Evolutionary conservation across 1,140 invertebrate genomes (phyloP).

Genomic region (Ceratosolen fusciceps): DNA sequence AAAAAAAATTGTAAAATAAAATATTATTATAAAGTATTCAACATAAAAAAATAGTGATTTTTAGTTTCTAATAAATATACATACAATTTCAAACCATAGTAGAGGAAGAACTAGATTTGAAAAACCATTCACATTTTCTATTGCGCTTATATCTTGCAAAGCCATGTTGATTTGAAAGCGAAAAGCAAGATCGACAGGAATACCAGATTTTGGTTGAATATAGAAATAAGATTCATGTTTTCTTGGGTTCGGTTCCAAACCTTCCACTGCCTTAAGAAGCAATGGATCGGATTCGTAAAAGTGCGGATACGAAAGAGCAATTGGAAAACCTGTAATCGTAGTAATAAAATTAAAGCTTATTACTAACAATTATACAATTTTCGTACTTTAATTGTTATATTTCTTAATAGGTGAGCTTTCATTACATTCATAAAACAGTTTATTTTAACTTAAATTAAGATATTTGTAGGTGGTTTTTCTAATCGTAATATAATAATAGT

Average conservation of each 20-base stretch:
- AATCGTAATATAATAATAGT: too few relatives aligned
- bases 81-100: constrained; percentile 89
- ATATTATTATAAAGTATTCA: neutral
- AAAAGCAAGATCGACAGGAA: constrained; percentile 80
- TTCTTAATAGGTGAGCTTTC: too few relatives aligned
- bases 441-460: too few relatives aligned
- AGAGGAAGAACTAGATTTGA: constrained; percentile 80
- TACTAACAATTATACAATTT: too few relatives aligned
- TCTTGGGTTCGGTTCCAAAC: constrained; percentile 77
- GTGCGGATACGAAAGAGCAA: constrained; percentile 90
- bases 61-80: constrained; percentile 64
- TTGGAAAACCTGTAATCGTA: constrained; percentile 79
- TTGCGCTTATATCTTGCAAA: constrained; percentile 76
- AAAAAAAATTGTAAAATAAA: neutral
- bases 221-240: constrained; percentile 81
- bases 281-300: constrained; percentile 82
- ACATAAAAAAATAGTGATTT: neutral
- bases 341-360: too few relatives aligned
- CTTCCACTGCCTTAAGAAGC: constrained; percentile 78
- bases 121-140: constrained; percentile 76
- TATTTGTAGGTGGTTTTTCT: too few relatives aligned
- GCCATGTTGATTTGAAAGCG: constrained; percentile 90
- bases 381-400: too few relatives aligned
- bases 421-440: too few relatives aligned
- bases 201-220: constrained; percentile 82